Evolutionary conservation across 37 sponge, comb jelly and placozoan species (phyloP).

Genomic region (Sycon ciliatum): DNA sequence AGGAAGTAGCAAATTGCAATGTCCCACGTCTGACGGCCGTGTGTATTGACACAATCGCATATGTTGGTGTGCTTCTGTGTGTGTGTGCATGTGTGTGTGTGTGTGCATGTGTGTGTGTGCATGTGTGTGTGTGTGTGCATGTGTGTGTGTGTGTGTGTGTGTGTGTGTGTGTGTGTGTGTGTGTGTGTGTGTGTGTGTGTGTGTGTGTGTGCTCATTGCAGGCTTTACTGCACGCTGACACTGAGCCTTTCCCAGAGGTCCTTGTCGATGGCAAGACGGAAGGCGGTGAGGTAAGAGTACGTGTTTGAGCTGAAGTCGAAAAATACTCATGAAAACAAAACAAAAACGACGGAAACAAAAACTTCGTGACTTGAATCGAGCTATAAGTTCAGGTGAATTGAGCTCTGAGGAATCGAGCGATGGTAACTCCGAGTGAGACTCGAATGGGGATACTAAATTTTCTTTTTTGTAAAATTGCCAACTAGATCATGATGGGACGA

Average conservation of each 20-base stretch:
- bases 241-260: constrained; percentile 69
- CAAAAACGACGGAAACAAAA: too few relatives aligned
- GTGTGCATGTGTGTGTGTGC: background rate
- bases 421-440: too few relatives aligned
- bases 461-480: too few relatives aligned
- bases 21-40: too few relatives aligned
- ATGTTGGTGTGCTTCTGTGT: background rate
- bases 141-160: background rate
- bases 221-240: constrained; percentile 48
- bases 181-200: background rate
- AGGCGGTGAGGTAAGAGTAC: constrained; percentile 48
- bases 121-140: background rate
- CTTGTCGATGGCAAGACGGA: constrained; percentile 65
- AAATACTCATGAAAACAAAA: background rate
- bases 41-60: too few relatives aligned
- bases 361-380: too few relatives aligned
- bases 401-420: too few relatives aligned
- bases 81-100: background rate
- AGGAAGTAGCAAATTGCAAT: too few relatives aligned
- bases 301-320: background rate
- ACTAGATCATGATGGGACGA: too few relatives aligned
- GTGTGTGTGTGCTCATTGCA: constrained; percentile 11
- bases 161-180: background rate
- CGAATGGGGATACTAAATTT: too few relatives aligned
- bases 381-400: too few relatives aligned